phyloP scores from a whole-genome alignment of 2,888 invertebrate species.

The Masnerella sp. region DNA sequence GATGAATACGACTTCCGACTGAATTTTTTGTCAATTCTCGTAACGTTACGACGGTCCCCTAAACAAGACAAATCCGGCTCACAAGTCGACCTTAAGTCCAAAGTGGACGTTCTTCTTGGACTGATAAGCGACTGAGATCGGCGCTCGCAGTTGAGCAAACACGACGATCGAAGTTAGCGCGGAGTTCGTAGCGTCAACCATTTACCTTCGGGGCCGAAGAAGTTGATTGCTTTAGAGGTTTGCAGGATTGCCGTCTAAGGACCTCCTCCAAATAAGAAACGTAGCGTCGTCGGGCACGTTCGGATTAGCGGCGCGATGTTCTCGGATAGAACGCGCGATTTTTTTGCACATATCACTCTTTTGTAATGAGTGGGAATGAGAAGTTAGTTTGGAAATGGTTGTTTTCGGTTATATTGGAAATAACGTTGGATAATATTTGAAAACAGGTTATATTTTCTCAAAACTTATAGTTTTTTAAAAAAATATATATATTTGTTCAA shows the following conservation, averaged over 20 bases:
- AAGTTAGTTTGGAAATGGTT: too few relatives aligned
- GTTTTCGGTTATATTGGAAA: too few relatives aligned
- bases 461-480: too few relatives aligned
- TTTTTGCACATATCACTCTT: too few relatives aligned
- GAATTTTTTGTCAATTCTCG: conserved; percentile 4
- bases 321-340: too few relatives aligned
- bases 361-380: too few relatives aligned
- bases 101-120: conserved; percentile 14
- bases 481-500: too few relatives aligned
- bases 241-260: conserved; percentile 51
- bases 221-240: conserved; percentile 57
- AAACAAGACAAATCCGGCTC: conserved; percentile 41
- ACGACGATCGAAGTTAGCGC: too few relatives aligned
- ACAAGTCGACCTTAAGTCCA: conserved; percentile 20
- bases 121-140: conserved; percentile 37
- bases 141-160: conserved; percentile 24
- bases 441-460: too few relatives aligned
- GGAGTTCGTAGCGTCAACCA: conserved; percentile 20
- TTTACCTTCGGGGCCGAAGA: conserved; percentile 40
- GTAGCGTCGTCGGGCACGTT: conserved; percentile 39
- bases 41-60: neutral
- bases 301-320: conserved; percentile 52
- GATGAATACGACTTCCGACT: neutral
- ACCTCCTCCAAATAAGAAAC: conserved; percentile 46
- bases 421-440: too few relatives aligned